Base-by-base conservation (phyloP, 2,888 invertebrate genomes). In the Rhagonycha fulva region DNA sequence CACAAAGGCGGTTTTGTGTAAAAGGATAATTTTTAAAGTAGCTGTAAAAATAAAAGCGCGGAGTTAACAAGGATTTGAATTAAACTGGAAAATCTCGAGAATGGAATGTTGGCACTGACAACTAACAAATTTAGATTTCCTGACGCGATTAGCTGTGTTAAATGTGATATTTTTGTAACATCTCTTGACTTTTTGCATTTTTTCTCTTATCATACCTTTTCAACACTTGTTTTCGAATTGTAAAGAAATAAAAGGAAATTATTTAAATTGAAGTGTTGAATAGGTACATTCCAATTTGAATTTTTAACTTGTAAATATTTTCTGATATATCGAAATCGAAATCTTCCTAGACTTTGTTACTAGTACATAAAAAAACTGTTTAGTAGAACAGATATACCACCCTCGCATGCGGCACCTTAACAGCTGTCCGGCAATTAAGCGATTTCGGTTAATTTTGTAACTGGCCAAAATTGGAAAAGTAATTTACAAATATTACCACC, bases 121-220 rank as follows among this genome's bases (percentile, higher is more conserved):
- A 66, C 69, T 47, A 74, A 74, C 74, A 74, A 74, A 74, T 74
- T 74, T 63, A 74, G 74, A 74, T 74, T 69, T 74, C 74, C 62
- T 70, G 63, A 69, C 70, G 14, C 70, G 74, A 74, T 74, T 74
- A 74, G 74, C 60, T n/a, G 10, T 24, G 66, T 30, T 71, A 68
- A 77, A 72, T 71, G 62, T 24, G 23, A 60, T 69, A 32, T 14
- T n/a, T 24, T 47, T 14, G 68, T 5, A 66, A 30, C 66, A 61
- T 11, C 24, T 47, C 63, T 24, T 2, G 24, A 66, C 24, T 66
- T 66, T n/a, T 12, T 32, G 12, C 1, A 28, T 47, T 47, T 47
- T 47, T 9, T 47, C n/a, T 47, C 47, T 47, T 47, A 47, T 47
- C n/a, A 7, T 47, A n/a, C 47, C 7, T 47, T 32, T 47, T 47